Conservation (phyloP, 2,888 invertebrate genomes). For the Adela reaumurella region DNA sequence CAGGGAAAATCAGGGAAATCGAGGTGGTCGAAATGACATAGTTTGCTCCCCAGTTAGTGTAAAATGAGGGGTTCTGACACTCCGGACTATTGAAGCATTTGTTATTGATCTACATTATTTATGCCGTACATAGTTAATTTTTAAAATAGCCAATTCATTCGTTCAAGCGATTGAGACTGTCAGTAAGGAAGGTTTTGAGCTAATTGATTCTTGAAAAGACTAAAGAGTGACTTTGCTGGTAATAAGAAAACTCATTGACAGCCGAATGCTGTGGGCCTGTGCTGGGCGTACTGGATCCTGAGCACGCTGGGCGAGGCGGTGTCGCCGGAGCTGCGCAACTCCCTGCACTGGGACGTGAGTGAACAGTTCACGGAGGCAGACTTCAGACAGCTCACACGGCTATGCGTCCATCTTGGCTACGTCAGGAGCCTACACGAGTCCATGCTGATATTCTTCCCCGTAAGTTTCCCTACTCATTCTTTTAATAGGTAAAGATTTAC, state of each 20-base stretch:
- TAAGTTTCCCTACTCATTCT: too few relatives aligned
- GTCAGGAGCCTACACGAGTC: constrained; percentile 61
- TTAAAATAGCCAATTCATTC: too few relatives aligned
- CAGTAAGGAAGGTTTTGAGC: neutral
- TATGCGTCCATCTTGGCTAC: constrained; percentile 53
- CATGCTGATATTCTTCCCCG: constrained; percentile 67
- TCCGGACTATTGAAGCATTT: too few relatives aligned
- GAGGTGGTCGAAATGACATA: too few relatives aligned
- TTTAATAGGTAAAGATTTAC: too few relatives aligned
- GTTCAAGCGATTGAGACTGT: neutral
- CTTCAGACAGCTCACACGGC: constrained; percentile 47
- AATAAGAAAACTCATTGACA: constrained; percentile 15
- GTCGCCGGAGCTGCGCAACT: constrained; percentile 17
- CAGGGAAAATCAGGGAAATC: too few relatives aligned
- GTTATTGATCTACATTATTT: too few relatives aligned
- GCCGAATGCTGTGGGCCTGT: constrained; percentile 60
- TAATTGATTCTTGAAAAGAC: too few relatives aligned
- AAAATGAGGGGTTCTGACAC: too few relatives aligned
- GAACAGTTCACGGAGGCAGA: constrained; percentile 26
- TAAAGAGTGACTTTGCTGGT: too few relatives aligned
- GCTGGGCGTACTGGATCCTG: constrained; percentile 60
- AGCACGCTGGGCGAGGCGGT: constrained; percentile 27
- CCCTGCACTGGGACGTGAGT: constrained; percentile 23
- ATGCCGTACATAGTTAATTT: too few relatives aligned
- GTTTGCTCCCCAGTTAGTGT: too few relatives aligned